These are phyloP conservation scores for Cololabis saira DNA, from an alignment of 2,113 vertebrate species.

Conservation along the genomic window DNA sequence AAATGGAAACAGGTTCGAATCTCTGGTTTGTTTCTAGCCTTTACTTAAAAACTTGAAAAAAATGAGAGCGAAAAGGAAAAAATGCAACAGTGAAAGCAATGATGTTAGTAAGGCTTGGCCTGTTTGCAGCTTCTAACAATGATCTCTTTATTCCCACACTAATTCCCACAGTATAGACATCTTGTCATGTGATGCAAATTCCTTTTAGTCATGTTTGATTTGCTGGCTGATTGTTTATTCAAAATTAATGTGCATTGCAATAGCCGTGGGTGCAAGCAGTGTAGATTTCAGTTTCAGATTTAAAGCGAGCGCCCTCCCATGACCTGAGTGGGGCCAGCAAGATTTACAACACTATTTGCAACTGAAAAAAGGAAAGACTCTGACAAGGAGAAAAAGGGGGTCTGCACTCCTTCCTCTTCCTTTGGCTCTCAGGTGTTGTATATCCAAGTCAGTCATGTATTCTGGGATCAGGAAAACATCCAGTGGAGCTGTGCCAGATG, in stretches of 20 bases:
- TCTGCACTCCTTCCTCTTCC: slow-evolving; percentile 2
- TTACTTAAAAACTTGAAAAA: slow-evolving; percentile 1
- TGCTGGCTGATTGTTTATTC: slow-evolving; percentile 42
- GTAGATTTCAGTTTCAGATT: slow-evolving; percentile 42
- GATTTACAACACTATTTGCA: slow-evolving; percentile 12
- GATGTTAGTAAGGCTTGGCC: slow-evolving; percentile 18
- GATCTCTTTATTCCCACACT: slow-evolving; percentile 55
- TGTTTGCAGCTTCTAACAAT: slow-evolving; percentile 25
- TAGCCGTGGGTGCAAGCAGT: slow-evolving; percentile 27
- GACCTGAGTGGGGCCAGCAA: slow-evolving; percentile 8
- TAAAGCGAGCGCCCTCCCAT: slow-evolving; percentile 4
- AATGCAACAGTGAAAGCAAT: slow-evolving; percentile 13
- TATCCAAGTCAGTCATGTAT: slow-evolving; percentile 42
- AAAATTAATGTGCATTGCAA: slow-evolving; percentile 15
- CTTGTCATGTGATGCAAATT: slow-evolving; percentile 32
- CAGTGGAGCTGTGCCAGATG: slow-evolving; percentile 54
- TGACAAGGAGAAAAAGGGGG: not conserved
- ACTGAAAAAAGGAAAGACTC: slow-evolving; percentile 27
- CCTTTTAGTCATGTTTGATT: slow-evolving; percentile 34
- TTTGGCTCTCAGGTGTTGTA: slow-evolving; percentile 58
- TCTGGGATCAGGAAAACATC: slow-evolving; percentile 30
- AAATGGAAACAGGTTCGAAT: slow-evolving; percentile 4
- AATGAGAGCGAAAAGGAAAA: not conserved
- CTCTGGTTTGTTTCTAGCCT: slow-evolving; percentile 34
- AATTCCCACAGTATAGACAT: slow-evolving; percentile 38